Percentiles rank a stretch among this genome's conserved stretches.
These are phyloP conservation scores for Panthera leo DNA, from an alignment of 2,113 vertebrate species.

Conservation along the genomic window DNA sequence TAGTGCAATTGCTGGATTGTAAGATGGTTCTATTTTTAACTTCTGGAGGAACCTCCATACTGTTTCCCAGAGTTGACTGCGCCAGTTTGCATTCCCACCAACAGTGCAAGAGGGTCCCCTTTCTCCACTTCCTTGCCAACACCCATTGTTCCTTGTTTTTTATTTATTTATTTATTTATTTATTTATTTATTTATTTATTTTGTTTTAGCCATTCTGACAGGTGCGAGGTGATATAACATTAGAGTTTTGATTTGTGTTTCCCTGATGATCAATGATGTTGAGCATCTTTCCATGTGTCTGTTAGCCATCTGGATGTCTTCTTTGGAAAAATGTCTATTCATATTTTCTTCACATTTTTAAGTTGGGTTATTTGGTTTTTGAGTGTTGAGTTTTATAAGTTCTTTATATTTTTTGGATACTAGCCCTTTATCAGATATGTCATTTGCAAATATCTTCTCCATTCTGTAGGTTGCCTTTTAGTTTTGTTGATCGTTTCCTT, in stretches of 20 bases:
- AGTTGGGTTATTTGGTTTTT: neutral
- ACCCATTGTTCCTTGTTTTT: neutral
- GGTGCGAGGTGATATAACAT: neutral
- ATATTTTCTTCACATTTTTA: neutral
- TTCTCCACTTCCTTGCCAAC: neutral
- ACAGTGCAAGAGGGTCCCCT: neutral
- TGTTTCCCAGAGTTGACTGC: neutral
- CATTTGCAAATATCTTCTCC: neutral
- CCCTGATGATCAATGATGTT: too few relatives aligned
- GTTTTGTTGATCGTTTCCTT: neutral
- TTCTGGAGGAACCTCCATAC: neutral
- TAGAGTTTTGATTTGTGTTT: too few relatives aligned
- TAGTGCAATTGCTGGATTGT: neutral
- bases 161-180: neutral
- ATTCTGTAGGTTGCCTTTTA: neutral
- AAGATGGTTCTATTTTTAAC: neutral
- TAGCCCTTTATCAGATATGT: neutral
- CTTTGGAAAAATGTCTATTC: too few relatives aligned
- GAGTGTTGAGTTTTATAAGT: neutral
- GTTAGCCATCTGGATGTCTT: too few relatives aligned
- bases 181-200: neutral
- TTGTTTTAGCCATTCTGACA: neutral
- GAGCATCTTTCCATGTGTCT: too few relatives aligned
- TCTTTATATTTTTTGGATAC: neutral
- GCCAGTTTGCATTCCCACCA: neutral